Evolutionary conservation across 2,797 vertebrate species (phyloP), one percentile per base, ranked within the genome.

Genomic region (Spinus pinus): DNA sequence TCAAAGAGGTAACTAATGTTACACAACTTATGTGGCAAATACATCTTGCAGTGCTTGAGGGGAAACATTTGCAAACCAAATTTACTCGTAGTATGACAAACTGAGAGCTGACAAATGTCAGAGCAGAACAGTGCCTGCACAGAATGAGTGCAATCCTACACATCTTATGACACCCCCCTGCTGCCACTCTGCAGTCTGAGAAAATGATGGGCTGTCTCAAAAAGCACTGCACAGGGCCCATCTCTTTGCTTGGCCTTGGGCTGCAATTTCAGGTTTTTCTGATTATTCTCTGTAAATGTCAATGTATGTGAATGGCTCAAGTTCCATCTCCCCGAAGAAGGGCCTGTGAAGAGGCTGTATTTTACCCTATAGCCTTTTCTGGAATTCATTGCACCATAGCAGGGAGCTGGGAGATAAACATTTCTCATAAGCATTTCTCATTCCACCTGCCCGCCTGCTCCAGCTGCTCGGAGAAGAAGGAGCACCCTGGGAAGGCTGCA

Each of bases 291-390:
- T 64, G 35, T 70, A 88, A 88, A 70, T 9, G 11, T 50, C 71
- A 14, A 56, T 8, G 17, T 30, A n/a, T 5, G 7, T 17, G 44
- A 54, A 65, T 10, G 72, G 46, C 39, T 41, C 22, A 64, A 64
- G 39, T 35, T 56, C 84, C 77, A 96, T 90, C 91, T 95, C 91
- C 71, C 85, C 39, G 6, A 54, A 84, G 69, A 93, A 94, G 10
- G 87, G 90, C 27, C 93, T 66, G 0, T 93, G 88, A 67, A 96
- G 35, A 24, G 94, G 80, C 35, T 89, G 88, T 61, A 90, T 65
- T 73, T 65, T 49, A 3, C 71, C 57, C 53, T 81, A n/a, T 0
- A 91, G 53, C 72, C 42, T 12, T 42, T 86, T 70, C 94, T 90
- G 4, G 33, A 67, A 82, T 93, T 88, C 58, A 47, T 65, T 23